Base-by-base conservation (phyloP, 2,113 vertebrate species). In the Macquaria australasica region DNA sequence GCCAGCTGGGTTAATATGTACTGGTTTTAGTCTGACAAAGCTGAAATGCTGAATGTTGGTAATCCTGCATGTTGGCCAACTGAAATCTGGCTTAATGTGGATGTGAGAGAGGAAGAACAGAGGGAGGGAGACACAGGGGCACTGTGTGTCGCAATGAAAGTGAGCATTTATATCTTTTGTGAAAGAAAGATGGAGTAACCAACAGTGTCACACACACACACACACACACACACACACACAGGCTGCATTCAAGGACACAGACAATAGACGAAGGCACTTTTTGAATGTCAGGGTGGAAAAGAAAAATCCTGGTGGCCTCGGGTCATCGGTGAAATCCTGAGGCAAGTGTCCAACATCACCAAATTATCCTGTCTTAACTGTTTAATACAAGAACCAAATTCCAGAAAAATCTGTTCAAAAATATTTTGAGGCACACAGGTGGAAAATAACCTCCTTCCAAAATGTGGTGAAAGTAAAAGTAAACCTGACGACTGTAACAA, bases 1-100 rank as follows among this genome's bases (percentile, higher is more conserved):
- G 62, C 20, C 74, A 80, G 68, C 83, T 78, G 89, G 81, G 68
- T 85, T 73, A 70, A 68, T 73, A 31, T 41, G 50, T 50, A 12
- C 64, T 2, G 53, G 16, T 64, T 58, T 34, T 10, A 50, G 51
- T 50, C 37, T 34, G 37, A 51, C 67, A 39, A 31, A 73, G 72
- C 66, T 68, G 71, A 41, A 34, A 73, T 45, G 34, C 66, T 60
- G 73, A 58, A 81, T 50, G 56, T 37, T 50, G 53, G 23, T 55
- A 55, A 80, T 34, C 23, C 43, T 45, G 58, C 75, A 63, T 20
- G 72, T 45, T 79, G 73, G 81, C 69, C 77, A 79, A 53, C 45
- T 67, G 48, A 77, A 87, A 85, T 69, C 77, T 79, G 80, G 20
- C 16, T 82, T 25, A 80, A 59, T 28, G 21, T 66, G 67, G 62